These are phyloP conservation scores for Cephus nigrinus DNA, from an alignment of 2,888 invertebrate genomes.

Conservation along the genomic window DNA sequence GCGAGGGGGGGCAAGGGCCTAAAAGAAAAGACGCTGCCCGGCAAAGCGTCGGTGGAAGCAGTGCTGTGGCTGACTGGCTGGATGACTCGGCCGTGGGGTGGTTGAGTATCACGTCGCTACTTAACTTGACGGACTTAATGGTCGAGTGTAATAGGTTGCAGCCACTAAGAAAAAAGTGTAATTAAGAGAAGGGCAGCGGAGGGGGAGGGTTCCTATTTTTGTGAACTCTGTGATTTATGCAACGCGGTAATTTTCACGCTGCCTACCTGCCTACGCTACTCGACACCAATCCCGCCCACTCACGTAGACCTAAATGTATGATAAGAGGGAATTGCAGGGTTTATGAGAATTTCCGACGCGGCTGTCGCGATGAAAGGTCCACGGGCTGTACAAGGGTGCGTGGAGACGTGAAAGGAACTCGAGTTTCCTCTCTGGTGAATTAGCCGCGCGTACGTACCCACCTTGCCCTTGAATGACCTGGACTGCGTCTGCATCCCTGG, in stretches of 20 bases:
- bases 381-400: constrained; percentile 18
- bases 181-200: constrained; percentile 46
- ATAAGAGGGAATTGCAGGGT: background rate
- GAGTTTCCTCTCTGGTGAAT: background rate
- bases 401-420: background rate
- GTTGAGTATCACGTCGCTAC: constrained; percentile 51
- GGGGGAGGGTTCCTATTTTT: constrained; percentile 35
- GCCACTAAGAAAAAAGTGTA: constrained; percentile 41
- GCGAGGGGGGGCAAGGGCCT: background rate
- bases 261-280: background rate
- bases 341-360: background rate
- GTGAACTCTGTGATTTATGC: constrained; percentile 46
- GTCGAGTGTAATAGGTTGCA: constrained; percentile 48
- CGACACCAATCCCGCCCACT: constrained; percentile 1
- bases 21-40: background rate
- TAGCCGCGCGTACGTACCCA: background rate
- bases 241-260: constrained; percentile 39
- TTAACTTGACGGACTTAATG: constrained; percentile 59
- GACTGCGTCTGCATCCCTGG: background rate
- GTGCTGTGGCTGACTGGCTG: background rate
- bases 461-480: background rate
- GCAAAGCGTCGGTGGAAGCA: background rate
- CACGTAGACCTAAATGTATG: background rate
- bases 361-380: constrained; percentile 16
- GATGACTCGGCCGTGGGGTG: background rate